Evolutionary conservation across 2,888 invertebrate genomes (phyloP).

Genomic region (Pyrgus malvae): DNA sequence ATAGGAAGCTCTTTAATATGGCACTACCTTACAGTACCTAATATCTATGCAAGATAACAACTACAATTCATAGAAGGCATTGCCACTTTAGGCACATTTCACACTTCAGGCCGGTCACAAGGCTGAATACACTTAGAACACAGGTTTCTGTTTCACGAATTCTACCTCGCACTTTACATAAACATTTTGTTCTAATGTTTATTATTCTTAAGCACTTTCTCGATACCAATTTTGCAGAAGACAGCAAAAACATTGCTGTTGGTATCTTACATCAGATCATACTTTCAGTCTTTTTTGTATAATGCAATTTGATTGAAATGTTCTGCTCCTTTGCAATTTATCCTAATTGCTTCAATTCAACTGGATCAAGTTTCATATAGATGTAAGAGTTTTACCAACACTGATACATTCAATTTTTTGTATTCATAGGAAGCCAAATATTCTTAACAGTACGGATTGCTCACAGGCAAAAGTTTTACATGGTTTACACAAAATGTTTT

Average conservation of each 20-base stretch:
- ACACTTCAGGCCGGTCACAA: constrained; percentile 9
- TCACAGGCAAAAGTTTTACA: no score
- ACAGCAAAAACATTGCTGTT: not conserved
- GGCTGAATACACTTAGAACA: constrained; percentile 8
- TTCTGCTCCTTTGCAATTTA: not conserved
- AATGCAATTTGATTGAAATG: not conserved
- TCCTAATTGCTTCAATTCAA: not conserved
- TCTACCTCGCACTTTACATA: not conserved
- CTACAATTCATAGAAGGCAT: constrained; percentile 24
- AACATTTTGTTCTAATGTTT: not conserved
- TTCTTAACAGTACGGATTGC: no score
- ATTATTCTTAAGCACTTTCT: not conserved
- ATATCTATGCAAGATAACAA: constrained; percentile 34
- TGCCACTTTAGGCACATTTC: constrained; percentile 1
- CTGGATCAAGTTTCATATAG: no score
- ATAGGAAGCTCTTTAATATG: constrained; percentile 82
- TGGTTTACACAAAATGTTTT: no score
- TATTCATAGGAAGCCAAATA: no score
- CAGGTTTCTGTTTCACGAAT: not conserved
- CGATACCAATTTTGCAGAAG: no score
- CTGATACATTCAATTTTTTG: no score
- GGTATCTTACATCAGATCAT: not conserved
- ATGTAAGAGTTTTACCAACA: no score
- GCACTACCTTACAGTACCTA: constrained; percentile 74
- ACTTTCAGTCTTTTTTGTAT: not conserved